A percentile compares a stretch with the other conserved stretches of the same genome.
Conservation (phyloP, 2,113 vertebrate genomes). For the Echinops telfairi region DNA sequence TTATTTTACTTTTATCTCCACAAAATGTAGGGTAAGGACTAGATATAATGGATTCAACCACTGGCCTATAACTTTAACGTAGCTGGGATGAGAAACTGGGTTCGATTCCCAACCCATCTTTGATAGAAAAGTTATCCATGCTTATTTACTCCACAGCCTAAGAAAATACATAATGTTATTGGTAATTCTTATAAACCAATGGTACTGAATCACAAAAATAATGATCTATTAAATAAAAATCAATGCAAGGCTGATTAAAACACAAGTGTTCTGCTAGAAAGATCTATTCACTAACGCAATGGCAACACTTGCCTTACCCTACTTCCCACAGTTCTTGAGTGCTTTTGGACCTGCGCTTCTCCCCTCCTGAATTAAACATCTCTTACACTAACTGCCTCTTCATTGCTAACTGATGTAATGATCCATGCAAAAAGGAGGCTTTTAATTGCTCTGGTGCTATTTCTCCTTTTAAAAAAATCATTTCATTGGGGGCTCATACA, state of each 20-base stretch:
- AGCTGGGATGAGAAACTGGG: not conserved
- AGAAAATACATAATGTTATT: slow-evolving; percentile 36
- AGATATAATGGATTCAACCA: not conserved
- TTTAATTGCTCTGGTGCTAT: not conserved
- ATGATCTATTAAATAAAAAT: not conserved
- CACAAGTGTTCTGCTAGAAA: slow-evolving; percentile 4
- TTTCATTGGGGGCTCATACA: no score
- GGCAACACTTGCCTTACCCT: not conserved
- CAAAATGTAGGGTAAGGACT: not conserved
- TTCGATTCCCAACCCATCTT: not conserved
- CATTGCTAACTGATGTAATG: not conserved
- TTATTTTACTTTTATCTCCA: slow-evolving; percentile 48
- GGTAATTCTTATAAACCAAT: slow-evolving; percentile 39
- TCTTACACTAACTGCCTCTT: not conserved
- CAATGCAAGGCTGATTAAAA: slow-evolving; percentile 15
- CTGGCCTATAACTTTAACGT: not conserved
- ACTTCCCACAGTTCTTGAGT: slow-evolving; percentile 33
- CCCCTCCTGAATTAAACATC: not conserved
- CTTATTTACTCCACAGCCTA: slow-evolving; percentile 42
- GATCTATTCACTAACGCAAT: slow-evolving; percentile 40
- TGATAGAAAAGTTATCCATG: not conserved
- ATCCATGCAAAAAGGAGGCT: slow-evolving; percentile 41
- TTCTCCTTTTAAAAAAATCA: not conserved
- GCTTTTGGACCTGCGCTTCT: not conserved
- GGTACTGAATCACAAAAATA: slow-evolving; percentile 7